Base-by-base conservation (phyloP, 2,888 invertebrate genomes). In the Lasioglossum figueresi region DNA sequence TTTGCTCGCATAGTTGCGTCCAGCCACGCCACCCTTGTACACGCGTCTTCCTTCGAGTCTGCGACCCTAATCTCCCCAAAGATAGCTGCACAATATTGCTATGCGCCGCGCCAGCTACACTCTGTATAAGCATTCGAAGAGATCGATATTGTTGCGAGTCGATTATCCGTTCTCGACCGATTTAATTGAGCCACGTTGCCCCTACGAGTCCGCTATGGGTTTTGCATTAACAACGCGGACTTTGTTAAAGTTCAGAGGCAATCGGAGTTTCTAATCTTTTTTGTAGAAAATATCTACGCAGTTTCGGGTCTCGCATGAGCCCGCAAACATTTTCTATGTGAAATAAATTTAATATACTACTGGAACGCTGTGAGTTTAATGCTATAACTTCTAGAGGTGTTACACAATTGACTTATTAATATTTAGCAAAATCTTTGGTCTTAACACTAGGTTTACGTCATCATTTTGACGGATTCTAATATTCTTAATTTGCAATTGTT, bases 1-100 rank as follows among this genome's bases (percentile, higher is more conserved):
- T 88, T 83, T 79, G 76, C 80, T 79, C 76, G 79, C 70, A 82
- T 82, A 79, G 79, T 85, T 85, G 52, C 14, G 85, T 59, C 81
- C 71, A 37, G 71, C 34, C 71, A 72, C 19, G 43, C 31, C 56
- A 16, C 40, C 66, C 43, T 68, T 59, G 56, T 76, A 56, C 82
- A 43, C 40, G 82, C 73, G 72, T 83, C 84, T 83, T 79, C 83
- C 79, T 72, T 76, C 83, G 66, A 76, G 84, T 79, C 83, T 79
- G 66, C 70, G 16, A 56, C 66, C 56, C 78, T 72, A 76, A 84
- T 83, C 83, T 76, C 83, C 52, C 45, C 2, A n/a, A n/a, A 68
- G 71, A 66, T 74, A 79, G 56, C 63, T 79, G 71, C 43, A 27
- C 78, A 34, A 56, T 84, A 63, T 76, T 68, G 72, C 4, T 43